A percentile compares a stretch with the other conserved stretches of the same genome.
Conservation (phyloP, 2,113 vertebrate genomes). For the Odontophorus gujanensis region DNA sequence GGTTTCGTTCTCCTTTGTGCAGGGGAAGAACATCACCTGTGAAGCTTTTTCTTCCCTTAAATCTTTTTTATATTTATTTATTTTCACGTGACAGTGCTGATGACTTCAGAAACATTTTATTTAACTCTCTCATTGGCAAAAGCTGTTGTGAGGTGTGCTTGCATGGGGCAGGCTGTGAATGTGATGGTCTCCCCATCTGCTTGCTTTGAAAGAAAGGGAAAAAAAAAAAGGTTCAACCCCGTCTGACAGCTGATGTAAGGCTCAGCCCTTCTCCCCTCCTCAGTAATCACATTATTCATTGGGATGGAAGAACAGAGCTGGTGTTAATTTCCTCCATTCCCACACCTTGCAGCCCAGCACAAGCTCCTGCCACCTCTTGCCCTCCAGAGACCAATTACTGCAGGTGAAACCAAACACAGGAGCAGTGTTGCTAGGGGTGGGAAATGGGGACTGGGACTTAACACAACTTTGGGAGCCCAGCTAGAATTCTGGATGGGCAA, state of each 20-base stretch:
- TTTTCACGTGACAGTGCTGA: not conserved
- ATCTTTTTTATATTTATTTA: not conserved
- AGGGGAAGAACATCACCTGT: not conserved
- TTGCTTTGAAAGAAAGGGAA: not conserved
- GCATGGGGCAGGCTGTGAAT: not conserved
- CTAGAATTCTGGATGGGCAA: not conserved
- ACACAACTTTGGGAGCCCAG: not conserved
- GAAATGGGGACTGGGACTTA: not conserved
- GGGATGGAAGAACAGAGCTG: slow-evolving; percentile 27
- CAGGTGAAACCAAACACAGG: slow-evolving; percentile 71
- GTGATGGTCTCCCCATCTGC: not conserved
- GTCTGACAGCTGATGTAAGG: not conserved
- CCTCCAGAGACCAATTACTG: slow-evolving; percentile 85
- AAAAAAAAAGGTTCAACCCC: not conserved
- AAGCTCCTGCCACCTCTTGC: not conserved
- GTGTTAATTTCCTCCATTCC: slow-evolving; percentile 30
- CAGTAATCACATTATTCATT: slow-evolving; percentile 20
- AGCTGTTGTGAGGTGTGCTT: not conserved
- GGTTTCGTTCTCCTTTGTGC: no score
- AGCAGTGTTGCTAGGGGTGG: slow-evolving; percentile 77
- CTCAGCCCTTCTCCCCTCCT: not conserved
- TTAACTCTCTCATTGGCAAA: not conserved
- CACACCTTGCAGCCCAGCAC: not conserved
- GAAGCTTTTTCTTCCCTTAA: not conserved
- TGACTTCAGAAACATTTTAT: not conserved